Evolutionary conservation across 2,113 vertebrate species (phyloP), one percentile per base, ranked within the genome.

Genomic region (Haemorhous mexicanus): DNA sequence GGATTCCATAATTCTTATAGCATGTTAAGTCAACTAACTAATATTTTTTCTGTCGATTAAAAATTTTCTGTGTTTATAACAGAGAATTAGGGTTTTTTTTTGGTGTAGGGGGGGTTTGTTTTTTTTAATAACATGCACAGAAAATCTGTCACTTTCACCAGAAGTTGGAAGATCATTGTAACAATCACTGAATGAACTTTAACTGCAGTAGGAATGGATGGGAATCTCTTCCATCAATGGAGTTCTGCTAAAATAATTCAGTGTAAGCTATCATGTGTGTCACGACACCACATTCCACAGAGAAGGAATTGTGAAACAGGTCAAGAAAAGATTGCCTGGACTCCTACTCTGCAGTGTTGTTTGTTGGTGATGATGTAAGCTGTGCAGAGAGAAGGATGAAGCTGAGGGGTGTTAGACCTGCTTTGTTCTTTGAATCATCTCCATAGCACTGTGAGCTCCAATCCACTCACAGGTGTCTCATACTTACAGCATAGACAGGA

Each of bases 141-240:
- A 44, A 80, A 66, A 17, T 58, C 13, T 84, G 33, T 67, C 17
- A 52, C 21, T 88, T 90, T 74, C 66, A 32, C 8, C 58, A 86
- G 35, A 20, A 84, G 23, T 90, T 91, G 86, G 89, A 96, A 95
- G 66, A 44, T 87, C 43, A 91, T 30, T 55, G 43, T n/a, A 86
- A 47, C 52, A 80, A 72, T 81, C 49, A 55, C 30, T 83, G 49
- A 49, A 64, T 18, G 16, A 44, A n/a, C 67, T 49, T 50, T 39
- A 78, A 32, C 79, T 92, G 74, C 23, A 43, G 15, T 20, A 27
- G 15, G 21, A 61, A 39, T 41, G 18, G 20, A 50, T 58, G 26
- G 39, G 59, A 46, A 35, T 69, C 8, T 64, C 16, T 64, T 64
- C 35, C 11, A 13, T 3, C 3, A 3, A 20, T 85, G 14, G 26